phyloP scores from a whole-genome alignment of 37 sponge, comb jelly and placozoan species.

The Axinella damicornis region DNA sequence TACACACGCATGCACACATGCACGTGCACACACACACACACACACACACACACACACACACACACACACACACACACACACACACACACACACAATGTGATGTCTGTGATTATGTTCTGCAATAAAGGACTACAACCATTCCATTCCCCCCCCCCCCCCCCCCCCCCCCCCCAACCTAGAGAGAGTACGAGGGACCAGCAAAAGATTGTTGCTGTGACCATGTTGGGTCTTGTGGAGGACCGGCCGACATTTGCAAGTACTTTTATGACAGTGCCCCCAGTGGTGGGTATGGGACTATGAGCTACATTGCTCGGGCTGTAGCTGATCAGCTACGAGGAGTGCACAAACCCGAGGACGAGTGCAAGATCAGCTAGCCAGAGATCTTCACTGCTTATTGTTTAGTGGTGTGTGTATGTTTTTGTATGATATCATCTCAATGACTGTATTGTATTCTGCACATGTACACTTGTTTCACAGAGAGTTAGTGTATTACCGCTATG shows the following conservation, averaged over 20 bases:
- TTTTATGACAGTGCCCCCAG: slow-evolving; percentile 94
- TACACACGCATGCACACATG: too few species aligned
- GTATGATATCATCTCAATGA: too few species aligned
- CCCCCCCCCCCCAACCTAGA: slow-evolving; percentile 5
- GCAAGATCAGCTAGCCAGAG: slow-evolving; percentile 38
- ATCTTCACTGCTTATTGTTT: neutral
- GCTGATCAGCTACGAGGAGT: slow-evolving; percentile 43
- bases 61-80: too few species aligned
- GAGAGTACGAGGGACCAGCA: slow-evolving; percentile 20
- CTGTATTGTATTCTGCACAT: too few species aligned
- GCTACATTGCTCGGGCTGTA: slow-evolving; percentile 81
- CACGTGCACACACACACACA: too few species aligned
- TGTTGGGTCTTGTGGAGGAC: slow-evolving; percentile 51
- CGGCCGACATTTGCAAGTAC: slow-evolving; percentile 62
- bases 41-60: too few species aligned
- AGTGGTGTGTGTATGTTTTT: neutral
- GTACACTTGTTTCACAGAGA: too few species aligned
- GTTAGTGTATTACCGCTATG: too few species aligned
- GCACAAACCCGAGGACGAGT: slow-evolving; percentile 31
- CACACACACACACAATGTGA: too few species aligned
- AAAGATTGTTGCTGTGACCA: slow-evolving; percentile 57
- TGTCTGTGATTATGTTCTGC: too few species aligned
- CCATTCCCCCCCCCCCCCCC: too few species aligned
- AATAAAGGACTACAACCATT: too few species aligned
- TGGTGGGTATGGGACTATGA: slow-evolving; percentile 94